These are phyloP conservation scores for Dasypus novemcinctus DNA, from an alignment of 2,113 vertebrate species.

Conservation along the genomic window DNA sequence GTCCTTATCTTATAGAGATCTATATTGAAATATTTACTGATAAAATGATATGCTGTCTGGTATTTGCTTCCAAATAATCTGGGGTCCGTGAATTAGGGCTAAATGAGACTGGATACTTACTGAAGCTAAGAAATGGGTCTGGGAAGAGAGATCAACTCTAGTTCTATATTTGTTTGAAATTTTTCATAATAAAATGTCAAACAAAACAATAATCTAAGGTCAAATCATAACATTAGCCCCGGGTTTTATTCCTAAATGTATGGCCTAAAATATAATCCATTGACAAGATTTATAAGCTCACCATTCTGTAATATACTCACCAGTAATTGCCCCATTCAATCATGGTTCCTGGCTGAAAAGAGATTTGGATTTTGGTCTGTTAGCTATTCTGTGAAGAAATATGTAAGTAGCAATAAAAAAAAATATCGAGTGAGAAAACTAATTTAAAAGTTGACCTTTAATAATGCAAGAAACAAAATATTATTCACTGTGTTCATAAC, in stretches of 20 bases:
- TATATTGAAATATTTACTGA: background rate
- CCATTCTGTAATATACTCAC: constrained; percentile 82
- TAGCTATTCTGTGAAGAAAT: constrained; percentile 42
- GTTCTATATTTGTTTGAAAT: background rate
- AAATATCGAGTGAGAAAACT: constrained; percentile 27
- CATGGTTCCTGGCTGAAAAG: constrained; percentile 97
- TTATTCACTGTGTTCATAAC: background rate
- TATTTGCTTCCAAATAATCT: background rate
- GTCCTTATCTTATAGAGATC: background rate
- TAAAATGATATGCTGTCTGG: background rate
- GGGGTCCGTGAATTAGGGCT: background rate
- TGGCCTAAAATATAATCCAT: constrained; percentile 17
- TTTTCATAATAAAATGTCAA: constrained; percentile 37
- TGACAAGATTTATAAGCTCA: background rate
- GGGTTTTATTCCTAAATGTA: background rate
- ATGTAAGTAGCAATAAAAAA: background rate
- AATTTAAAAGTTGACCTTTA: constrained; percentile 3
- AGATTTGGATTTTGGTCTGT: constrained; percentile 61
- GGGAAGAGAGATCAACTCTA: background rate
- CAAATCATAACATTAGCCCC: background rate
- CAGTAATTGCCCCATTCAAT: constrained; percentile 99
- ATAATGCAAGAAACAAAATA: background rate
- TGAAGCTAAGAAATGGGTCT: background rate
- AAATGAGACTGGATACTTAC: background rate
- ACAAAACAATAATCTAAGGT: background rate